Evolutionary conservation across 2,113 vertebrate genomes (phyloP), one percentile per base, ranked within the genome.

Genomic region (Isichthys henryi): DNA sequence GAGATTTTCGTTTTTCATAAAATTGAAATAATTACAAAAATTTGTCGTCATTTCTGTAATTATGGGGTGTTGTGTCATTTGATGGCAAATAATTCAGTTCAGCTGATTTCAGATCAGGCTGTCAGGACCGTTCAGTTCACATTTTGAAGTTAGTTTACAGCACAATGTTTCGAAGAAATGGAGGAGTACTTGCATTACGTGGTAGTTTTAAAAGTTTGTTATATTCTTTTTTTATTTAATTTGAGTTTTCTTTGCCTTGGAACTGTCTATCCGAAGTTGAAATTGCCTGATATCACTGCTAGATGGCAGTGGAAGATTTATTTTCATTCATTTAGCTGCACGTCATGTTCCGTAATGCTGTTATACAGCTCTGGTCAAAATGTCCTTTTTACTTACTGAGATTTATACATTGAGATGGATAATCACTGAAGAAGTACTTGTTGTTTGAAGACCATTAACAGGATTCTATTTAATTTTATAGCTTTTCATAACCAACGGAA

Each of bases 401-500:
- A 50, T 52, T 3, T 39, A 31, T 27, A 43, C 43, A 49, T 11
- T 39, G 62, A 66, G 45, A 11, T 43, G 13, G 21, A 27, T 52
- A 8, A 77, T 77, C 23, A 74, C 17, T 52, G 10, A 52, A 17
- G 50, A 53, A 45, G 70, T 77, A 19, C 19, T 80, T 52, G 19
- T n/a, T 23, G 19, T 50, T 15, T 49, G n/a, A 50, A 80, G n/a
- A 43, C 87, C 17, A 58, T 39, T 13, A 74, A 27, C 17, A 35
- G 50, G 56, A 39, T 43, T 80, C 8, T 91, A 6, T 91, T 49
- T 66, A 10, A 23, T 89, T 91, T 27, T 80, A 0, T 90, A 97
- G 96, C 92, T 90, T 85, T 93, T 77, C 93, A 93, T 94, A 88
- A 88, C 90, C 93, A 94, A 88, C 95, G 91, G 90, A 97, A 94